A percentile compares a stretch with the other conserved stretches of the same genome.
These are phyloP conservation scores for Ectropis grisescens DNA, from an alignment of 1,140 invertebrate genomes.

Conservation along the genomic window DNA sequence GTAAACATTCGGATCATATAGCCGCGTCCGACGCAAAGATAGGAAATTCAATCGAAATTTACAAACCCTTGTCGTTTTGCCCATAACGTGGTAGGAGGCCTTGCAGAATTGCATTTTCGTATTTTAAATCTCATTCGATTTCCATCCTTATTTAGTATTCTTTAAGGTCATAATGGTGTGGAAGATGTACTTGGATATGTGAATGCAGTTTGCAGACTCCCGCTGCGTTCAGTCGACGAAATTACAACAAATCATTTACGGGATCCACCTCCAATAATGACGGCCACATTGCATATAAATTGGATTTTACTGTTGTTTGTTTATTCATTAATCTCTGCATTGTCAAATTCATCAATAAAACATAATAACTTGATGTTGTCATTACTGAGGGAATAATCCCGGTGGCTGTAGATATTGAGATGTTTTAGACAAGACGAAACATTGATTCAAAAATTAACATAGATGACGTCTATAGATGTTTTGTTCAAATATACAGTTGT, in stretches of 20 bases:
- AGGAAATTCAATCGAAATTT: slow-evolving; percentile 59
- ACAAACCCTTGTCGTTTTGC: slow-evolving; percentile 55
- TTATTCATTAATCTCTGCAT: slow-evolving; percentile 17
- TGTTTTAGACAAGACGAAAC: no score
- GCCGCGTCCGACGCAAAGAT: slow-evolving; percentile 49
- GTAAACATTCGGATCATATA: slow-evolving; percentile 57
- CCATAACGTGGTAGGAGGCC: slow-evolving; percentile 61
- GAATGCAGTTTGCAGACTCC: slow-evolving; percentile 55
- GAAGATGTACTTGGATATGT: slow-evolving; percentile 16
- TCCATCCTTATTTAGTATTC: slow-evolving; percentile 20
- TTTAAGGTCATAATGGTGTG: slow-evolving; percentile 14
- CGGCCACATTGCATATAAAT: slow-evolving; percentile 43
- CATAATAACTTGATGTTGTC: no score
- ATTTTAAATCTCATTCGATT: slow-evolving; percentile 20
- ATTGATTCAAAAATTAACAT: no score
- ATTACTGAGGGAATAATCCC: no score
- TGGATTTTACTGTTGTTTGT: slow-evolving; percentile 32
- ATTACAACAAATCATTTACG: slow-evolving; percentile 65
- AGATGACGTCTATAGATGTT: no score
- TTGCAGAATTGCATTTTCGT: slow-evolving; percentile 50
- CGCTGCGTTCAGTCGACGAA: slow-evolving; percentile 52
- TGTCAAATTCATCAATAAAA: no score
- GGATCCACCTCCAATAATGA: slow-evolving; percentile 60
- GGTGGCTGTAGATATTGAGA: no score
- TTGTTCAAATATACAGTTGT: no score